Evolutionary conservation across 2,888 invertebrate species (phyloP).

Genomic region (Latrodectus elegans): DNA sequence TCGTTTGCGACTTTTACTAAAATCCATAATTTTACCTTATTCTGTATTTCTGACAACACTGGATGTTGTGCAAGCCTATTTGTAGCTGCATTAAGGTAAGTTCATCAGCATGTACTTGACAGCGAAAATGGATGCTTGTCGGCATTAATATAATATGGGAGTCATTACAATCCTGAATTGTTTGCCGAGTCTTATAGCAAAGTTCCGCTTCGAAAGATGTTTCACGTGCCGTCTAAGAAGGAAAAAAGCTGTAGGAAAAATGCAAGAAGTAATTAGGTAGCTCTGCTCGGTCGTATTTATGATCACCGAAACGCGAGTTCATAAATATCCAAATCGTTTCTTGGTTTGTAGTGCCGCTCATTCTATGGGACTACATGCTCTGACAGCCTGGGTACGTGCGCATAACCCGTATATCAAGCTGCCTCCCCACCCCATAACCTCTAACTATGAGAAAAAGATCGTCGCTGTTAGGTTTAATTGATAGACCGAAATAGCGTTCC

Average conservation of each 20-base stretch:
- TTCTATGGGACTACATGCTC: conserved; percentile 50
- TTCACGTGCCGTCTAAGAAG: conserved; percentile 44
- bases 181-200: conserved; percentile 37
- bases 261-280: conserved; percentile 44
- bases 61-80: conserved; percentile 9
- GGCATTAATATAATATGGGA: conserved; percentile 54
- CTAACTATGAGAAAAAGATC: conserved; percentile 14
- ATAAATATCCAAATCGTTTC: conserved; percentile 68
- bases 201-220: conserved; percentile 40
- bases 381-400: conserved; percentile 65
- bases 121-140: conserved; percentile 51
- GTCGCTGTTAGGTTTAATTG: conserved; percentile 43
- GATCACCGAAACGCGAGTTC: conserved; percentile 57
- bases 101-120: conserved; percentile 53
- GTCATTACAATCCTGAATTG: conserved; percentile 47
- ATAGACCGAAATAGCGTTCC: conserved; percentile 59
- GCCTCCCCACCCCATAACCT: conserved; percentile 28
- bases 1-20: conserved; percentile 29
- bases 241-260: conserved; percentile 51
- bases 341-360: conserved; percentile 67
- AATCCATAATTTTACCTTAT: conserved; percentile 26
- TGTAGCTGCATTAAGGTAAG: conserved; percentile 4
- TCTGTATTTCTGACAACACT: conserved; percentile 32
- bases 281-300: conserved; percentile 58
- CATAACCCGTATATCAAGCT: conserved; percentile 67